Conservation (phyloP, 2,888 invertebrate species). For the Agriopis aurantiaria region DNA sequence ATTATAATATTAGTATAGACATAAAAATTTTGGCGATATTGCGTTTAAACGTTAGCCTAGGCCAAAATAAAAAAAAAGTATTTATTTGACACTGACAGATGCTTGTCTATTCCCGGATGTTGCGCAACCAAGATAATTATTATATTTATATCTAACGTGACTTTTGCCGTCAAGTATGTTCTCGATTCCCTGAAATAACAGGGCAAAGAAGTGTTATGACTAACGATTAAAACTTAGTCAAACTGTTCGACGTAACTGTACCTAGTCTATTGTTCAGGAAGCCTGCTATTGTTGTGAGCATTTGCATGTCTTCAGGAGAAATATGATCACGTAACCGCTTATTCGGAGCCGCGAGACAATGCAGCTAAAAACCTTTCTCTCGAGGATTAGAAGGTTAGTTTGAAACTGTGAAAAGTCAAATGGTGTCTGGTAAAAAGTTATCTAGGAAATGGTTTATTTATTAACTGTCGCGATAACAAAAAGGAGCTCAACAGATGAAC, state of each 20-base stretch:
- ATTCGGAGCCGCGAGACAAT: slow-evolving; percentile 56
- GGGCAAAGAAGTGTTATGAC: background rate
- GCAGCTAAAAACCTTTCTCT: slow-evolving; percentile 14
- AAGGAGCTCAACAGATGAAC: background rate
- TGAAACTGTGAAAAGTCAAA: slow-evolving; percentile 1
- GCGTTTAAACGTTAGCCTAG: no score
- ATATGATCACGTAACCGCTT: slow-evolving; percentile 65
- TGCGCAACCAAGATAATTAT: no score
- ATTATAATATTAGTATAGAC: no score
- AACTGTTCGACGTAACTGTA: slow-evolving; percentile 43
- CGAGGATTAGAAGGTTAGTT: slow-evolving; percentile 11
- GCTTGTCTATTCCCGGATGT: no score
- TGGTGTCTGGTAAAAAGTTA: background rate
- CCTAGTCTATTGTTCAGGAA: slow-evolving; percentile 60
- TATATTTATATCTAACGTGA: no score
- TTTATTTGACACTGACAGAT: no score
- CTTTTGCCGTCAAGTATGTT: no score
- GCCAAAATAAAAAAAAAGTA: no score
- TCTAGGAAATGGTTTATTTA: background rate
- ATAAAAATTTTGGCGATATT: no score
- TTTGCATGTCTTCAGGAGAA: slow-evolving; percentile 67
- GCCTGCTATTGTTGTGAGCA: slow-evolving; percentile 57
- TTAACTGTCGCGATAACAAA: background rate
- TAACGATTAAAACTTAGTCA: background rate
- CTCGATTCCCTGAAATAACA: no score